Percentiles rank a stretch among this genome's conserved stretches.
These are phyloP conservation scores for Pogonognathellus flavescens DNA, from an alignment of 1,140 invertebrate genomes.

Conservation along the genomic window DNA sequence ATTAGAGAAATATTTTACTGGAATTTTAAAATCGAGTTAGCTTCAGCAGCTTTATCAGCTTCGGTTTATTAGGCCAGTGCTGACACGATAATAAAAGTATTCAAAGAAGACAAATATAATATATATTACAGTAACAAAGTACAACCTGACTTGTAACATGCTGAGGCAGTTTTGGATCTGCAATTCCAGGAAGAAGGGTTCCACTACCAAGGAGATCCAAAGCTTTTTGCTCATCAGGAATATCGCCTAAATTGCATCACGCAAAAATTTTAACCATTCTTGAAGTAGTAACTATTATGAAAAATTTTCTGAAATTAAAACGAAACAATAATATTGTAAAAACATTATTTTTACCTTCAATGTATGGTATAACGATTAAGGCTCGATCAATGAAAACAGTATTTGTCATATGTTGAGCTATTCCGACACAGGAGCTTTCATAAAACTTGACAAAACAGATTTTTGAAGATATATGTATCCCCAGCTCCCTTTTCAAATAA, in stretches of 20 bases:
- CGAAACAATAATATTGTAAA: too few relatives aligned
- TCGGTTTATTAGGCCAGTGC: too few relatives aligned
- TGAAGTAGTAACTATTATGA: background rate
- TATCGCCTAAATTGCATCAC: conserved; percentile 79
- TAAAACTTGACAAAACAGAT: conserved; percentile 98
- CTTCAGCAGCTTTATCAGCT: too few relatives aligned
- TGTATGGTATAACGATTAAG: conserved; percentile 80
- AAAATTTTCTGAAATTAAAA: background rate
- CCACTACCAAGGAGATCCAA: conserved; percentile 91
- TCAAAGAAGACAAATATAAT: too few relatives aligned
- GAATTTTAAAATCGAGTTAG: too few relatives aligned
- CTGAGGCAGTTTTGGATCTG: conserved; percentile 88
- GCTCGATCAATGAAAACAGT: conserved; percentile 99
- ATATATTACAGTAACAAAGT: too few relatives aligned
- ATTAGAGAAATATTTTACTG: too few relatives aligned
- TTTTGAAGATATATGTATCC: conserved; percentile 87
- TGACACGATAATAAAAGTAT: too few relatives aligned
- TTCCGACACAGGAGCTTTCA: conserved; percentile 85
- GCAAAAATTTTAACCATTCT: conserved; percentile 30
- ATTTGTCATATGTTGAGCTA: conserved; percentile 97
- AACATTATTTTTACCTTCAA: conserved; percentile 58
- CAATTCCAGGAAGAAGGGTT: conserved; percentile 81
- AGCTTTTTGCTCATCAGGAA: conserved; percentile 95
- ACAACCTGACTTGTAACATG: conserved; percentile 85
- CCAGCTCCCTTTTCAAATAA: conserved; percentile 77